Conservation (phyloP, 2,888 invertebrate species). For the Phaedon cochleariae region DNA sequence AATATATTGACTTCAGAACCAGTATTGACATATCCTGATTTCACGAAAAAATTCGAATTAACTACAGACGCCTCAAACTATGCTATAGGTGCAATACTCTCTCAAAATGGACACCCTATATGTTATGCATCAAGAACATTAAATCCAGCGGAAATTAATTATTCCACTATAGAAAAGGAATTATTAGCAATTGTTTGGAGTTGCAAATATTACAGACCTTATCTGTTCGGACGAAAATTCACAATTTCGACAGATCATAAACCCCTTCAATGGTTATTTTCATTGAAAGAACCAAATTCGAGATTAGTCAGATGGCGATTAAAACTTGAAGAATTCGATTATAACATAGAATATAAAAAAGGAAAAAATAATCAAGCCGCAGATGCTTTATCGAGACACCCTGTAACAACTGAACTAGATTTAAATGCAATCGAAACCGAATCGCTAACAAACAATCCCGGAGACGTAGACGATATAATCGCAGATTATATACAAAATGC, state of each 20-base stretch:
- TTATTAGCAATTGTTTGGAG: slow-evolving; percentile 19
- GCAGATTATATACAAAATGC: too few relatives aligned
- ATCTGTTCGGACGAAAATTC: slow-evolving; percentile 18
- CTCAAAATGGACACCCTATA: slow-evolving; percentile 18
- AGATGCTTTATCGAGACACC: slow-evolving; percentile 15
- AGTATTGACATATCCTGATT: slow-evolving; percentile 13
- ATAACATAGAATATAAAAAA: slow-evolving; percentile 9
- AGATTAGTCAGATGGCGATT: slow-evolving; percentile 8
- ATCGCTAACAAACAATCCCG: neutral
- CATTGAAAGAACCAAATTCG: slow-evolving; percentile 12
- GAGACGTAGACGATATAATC: slow-evolving; percentile 4
- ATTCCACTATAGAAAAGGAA: slow-evolving; percentile 25
- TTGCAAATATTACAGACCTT: slow-evolving; percentile 22
- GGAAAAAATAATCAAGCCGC: slow-evolving; percentile 11
- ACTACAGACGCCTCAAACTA: slow-evolving; percentile 24
- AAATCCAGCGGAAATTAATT: slow-evolving; percentile 22
- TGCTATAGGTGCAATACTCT: slow-evolving; percentile 17
- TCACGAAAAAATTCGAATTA: slow-evolving; percentile 17
- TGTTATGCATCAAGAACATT: slow-evolving; percentile 23
- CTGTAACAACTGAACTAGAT: too few relatives aligned
- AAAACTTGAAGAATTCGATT: slow-evolving; percentile 15
- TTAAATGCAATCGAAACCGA: too few relatives aligned
- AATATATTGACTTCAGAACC: neutral
- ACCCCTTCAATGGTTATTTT: slow-evolving; percentile 19
- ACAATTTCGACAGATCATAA: slow-evolving; percentile 38